A percentile compares a stretch with the other conserved stretches of the same genome.
These are phyloP conservation scores for Plagodis dolabraria DNA, from an alignment of 2,888 invertebrate species.

Conservation along the genomic window DNA sequence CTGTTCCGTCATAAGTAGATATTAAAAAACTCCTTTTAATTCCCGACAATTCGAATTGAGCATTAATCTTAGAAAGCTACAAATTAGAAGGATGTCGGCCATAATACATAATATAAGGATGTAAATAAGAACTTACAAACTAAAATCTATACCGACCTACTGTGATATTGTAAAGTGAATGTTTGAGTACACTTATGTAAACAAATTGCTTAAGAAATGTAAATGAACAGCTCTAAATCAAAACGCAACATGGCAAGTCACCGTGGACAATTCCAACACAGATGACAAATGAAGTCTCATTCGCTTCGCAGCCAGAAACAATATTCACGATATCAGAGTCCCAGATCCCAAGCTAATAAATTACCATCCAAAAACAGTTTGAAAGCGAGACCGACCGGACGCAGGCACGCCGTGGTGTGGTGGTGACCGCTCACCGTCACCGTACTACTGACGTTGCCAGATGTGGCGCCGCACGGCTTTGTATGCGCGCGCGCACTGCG, in stretches of 20 bases:
- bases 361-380: conserved; percentile 25
- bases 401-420: conserved; percentile 16
- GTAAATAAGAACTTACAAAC: no score
- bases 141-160: no score
- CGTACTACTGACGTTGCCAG: conserved; percentile 44
- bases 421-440: conserved; percentile 19
- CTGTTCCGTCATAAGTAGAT: no score
- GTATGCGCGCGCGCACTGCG: conserved; percentile 65
- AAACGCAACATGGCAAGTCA: conserved; percentile 5
- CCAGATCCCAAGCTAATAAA: conserved; percentile 30
- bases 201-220: conserved; percentile 10
- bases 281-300: conserved; percentile 22
- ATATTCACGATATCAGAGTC: conserved; percentile 20
- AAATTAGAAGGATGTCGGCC: no score
- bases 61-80: no score
- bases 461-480: conserved; percentile 64
- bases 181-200: not conserved
- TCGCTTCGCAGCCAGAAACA: conserved; percentile 14
- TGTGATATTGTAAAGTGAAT: no score
- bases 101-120: no score
- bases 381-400: conserved; percentile 30
- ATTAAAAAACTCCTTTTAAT: no score
- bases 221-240: conserved; percentile 22
- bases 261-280: conserved; percentile 7
- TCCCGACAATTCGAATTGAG: no score